Conservation (phyloP, 2,113 vertebrate genomes). For the Petrocephalus zakoni region DNA sequence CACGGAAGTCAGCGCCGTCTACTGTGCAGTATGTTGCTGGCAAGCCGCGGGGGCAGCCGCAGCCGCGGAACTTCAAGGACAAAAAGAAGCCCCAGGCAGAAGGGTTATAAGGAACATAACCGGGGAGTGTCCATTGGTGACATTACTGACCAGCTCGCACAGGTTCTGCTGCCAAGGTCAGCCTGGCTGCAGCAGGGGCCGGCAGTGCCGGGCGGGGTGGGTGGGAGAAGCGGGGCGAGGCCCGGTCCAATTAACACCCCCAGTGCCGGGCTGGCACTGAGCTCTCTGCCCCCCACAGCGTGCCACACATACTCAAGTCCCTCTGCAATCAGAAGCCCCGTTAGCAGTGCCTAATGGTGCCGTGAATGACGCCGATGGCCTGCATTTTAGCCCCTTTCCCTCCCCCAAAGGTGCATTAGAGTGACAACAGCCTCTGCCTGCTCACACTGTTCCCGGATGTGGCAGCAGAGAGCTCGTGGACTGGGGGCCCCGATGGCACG, state of each 20-base stretch:
- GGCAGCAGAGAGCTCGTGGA: not conserved
- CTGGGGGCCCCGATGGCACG: not conserved
- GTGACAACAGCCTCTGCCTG: constrained; percentile 46
- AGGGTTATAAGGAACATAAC: not conserved
- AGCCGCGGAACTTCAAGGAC: not conserved
- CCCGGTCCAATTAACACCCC: constrained; percentile 12
- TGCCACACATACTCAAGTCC: not conserved
- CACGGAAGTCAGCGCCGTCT: not conserved
- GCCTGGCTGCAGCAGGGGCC: not conserved
- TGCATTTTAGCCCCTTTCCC: constrained; percentile 23
- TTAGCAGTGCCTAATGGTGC: constrained; percentile 24
- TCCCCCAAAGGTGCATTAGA: constrained; percentile 39
- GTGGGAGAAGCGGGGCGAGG: not conserved
- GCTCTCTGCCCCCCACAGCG: not conserved
- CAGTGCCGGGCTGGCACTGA: not conserved
- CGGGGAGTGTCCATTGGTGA: not conserved
- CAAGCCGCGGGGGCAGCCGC: not conserved
- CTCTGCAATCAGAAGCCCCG: not conserved
- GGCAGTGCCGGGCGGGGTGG: no score
- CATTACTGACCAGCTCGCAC: not conserved
- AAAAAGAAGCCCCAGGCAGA: not conserved
- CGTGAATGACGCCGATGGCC: not conserved
- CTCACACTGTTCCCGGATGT: constrained; percentile 18
- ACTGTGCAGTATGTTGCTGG: not conserved
- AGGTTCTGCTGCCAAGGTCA: not conserved